phyloP scores from a whole-genome alignment of 2,797 vertebrate species.

The Eleutherodactylus coqui region DNA sequence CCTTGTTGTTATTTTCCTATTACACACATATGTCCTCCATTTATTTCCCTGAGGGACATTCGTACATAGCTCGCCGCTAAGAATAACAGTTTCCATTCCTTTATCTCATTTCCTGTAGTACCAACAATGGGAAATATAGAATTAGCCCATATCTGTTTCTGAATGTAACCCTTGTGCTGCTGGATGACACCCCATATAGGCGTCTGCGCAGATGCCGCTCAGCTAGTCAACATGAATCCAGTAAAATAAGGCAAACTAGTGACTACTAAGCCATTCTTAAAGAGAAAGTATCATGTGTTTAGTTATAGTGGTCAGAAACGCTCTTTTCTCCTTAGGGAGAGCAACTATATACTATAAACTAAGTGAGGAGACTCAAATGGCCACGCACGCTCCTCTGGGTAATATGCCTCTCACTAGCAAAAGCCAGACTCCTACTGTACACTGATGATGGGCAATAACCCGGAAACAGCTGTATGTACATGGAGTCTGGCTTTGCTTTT shows the following conservation, averaged over 20 bases:
- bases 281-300: not conserved
- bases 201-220: not conserved
- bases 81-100: constrained; percentile 22
- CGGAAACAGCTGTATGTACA: too few species aligned
- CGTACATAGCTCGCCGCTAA: not conserved
- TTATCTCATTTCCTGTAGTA: constrained; percentile 21
- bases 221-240: not conserved
- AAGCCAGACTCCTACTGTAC: too few species aligned
- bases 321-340: too few species aligned
- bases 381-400: too few species aligned
- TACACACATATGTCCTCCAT: constrained; percentile 5
- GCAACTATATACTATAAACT: too few species aligned
- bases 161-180: not conserved
- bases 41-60: constrained; percentile 19
- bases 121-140: not conserved
- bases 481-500: too few species aligned
- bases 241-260: not conserved
- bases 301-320: too few species aligned
- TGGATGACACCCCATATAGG: not conserved
- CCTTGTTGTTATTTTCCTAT: constrained; percentile 32
- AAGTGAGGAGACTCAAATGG: too few species aligned
- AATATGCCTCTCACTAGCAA: too few species aligned
- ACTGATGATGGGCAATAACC: too few species aligned
- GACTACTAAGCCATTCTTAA: not conserved
- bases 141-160: not conserved